Conservation (phyloP, 2,888 invertebrate genomes). For the Apotomis turbidana region DNA sequence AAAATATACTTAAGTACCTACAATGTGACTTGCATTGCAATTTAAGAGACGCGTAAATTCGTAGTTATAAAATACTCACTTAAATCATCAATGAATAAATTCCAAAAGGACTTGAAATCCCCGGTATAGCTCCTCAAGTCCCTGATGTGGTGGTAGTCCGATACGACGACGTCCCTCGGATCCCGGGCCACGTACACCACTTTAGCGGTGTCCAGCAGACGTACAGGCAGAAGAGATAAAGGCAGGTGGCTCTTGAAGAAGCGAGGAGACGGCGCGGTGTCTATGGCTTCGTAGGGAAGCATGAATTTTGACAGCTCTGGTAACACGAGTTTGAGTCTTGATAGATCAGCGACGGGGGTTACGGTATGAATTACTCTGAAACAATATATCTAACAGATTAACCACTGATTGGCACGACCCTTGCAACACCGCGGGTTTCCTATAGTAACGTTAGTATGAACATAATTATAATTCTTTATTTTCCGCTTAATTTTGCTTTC, state of each 20-base stretch:
- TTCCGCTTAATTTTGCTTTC: no score
- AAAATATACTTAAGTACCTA: neutral
- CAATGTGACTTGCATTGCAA: neutral
- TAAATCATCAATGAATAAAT: slow-evolving; percentile 82
- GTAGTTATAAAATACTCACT: slow-evolving; percentile 60
- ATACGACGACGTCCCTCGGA: slow-evolving; percentile 91
- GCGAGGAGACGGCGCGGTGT: slow-evolving; percentile 45
- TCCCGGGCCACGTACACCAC: slow-evolving; percentile 85
- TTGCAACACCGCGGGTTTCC: no score
- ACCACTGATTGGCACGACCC: no score
- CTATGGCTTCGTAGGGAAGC: neutral
- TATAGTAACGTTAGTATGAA: no score
- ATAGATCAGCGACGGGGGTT: neutral
- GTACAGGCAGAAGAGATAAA: slow-evolving; percentile 85
- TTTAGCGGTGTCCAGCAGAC: slow-evolving; percentile 73
- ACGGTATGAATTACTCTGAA: no score
- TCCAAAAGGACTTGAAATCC: slow-evolving; percentile 83
- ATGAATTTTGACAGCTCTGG: neutral
- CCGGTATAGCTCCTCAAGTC: slow-evolving; percentile 78
- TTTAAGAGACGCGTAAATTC: no score
- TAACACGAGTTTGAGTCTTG: neutral
- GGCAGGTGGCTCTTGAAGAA: slow-evolving; percentile 85
- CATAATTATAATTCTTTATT: no score
- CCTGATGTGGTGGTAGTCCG: slow-evolving; percentile 87
- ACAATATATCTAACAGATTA: no score